Conservation (phyloP, 2,113 vertebrate species). For the Salminus brasiliensis region DNA sequence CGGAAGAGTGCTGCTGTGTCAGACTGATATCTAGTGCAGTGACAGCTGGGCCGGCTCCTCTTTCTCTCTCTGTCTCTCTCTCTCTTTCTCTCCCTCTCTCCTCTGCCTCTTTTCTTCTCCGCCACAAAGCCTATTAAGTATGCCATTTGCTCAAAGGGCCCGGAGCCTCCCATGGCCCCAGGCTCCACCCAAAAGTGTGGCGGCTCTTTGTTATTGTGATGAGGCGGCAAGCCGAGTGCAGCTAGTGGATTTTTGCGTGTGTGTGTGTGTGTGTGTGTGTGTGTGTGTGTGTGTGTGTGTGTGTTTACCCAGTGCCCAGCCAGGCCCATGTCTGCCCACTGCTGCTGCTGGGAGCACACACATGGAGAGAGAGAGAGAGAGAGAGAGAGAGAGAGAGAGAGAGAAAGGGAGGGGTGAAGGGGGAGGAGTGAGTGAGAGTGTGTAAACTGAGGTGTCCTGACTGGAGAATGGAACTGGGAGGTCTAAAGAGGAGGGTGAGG, state of each 20-base stretch:
- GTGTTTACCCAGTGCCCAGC: conserved; percentile 77
- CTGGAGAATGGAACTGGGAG: conserved; percentile 38
- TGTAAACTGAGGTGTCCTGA: conserved; percentile 39
- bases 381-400: conserved; percentile 58
- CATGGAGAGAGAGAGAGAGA: conserved; percentile 52
- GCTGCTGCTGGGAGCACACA: conserved; percentile 63
- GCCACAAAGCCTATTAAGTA: conserved; percentile 93
- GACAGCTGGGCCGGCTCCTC: conserved; percentile 88
- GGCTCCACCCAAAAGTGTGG: conserved; percentile 94
- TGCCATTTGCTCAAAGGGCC: conserved; percentile 86
- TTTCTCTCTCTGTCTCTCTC: conserved; percentile 53
- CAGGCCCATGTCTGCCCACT: conserved; percentile 70
- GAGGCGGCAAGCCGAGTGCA: conserved; percentile 67
- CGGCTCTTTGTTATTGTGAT: conserved; percentile 92
- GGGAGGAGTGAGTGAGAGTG: conserved; percentile 52
- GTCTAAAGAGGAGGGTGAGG: conserved; percentile 55
- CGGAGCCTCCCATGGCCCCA: conserved; percentile 80
- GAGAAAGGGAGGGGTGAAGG: conserved; percentile 57
- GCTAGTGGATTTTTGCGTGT: conserved; percentile 66
- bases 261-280: conserved; percentile 60
- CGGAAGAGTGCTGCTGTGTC: conserved; percentile 69
- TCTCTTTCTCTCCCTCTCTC: conserved; percentile 56
- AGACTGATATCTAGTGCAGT: conserved; percentile 82
- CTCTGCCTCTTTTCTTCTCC: conserved; percentile 72
- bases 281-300: conserved; percentile 64